phyloP scores from a whole-genome alignment of 2,797 vertebrate species.

The Phrynocephalus guinanensis region DNA sequence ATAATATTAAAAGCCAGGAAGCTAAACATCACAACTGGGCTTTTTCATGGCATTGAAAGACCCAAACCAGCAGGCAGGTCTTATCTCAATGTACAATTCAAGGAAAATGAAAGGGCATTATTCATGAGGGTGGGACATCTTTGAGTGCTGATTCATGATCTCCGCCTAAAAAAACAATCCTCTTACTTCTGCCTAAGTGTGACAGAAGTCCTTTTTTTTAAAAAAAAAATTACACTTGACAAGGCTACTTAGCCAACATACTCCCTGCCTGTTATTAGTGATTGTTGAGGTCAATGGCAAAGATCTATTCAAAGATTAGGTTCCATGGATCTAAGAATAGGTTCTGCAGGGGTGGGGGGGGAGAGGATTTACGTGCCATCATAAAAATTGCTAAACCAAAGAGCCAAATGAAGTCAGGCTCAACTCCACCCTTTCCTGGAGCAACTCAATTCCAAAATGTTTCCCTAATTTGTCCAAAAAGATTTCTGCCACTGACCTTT shows the following conservation, averaged over 20 bases:
- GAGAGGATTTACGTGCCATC: constrained; percentile 34
- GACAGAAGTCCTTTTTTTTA: constrained; percentile 19
- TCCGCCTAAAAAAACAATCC: constrained; percentile 66
- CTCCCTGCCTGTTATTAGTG: constrained; percentile 62
- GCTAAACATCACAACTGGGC: constrained; percentile 63
- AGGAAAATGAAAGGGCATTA: constrained; percentile 72
- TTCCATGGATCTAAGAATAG: constrained; percentile 60
- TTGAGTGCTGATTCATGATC: constrained; percentile 66
- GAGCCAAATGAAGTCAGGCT: constrained; percentile 42
- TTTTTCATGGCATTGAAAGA: constrained; percentile 56
- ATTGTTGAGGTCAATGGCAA: constrained; percentile 67
- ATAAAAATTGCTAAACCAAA: constrained; percentile 48
- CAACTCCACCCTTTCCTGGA: not conserved
- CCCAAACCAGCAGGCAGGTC: constrained; percentile 65
- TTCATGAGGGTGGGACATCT: constrained; percentile 72
- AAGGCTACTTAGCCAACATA: constrained; percentile 68
- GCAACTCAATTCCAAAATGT: constrained; percentile 41
- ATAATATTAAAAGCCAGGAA: constrained; percentile 67
- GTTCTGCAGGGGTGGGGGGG: constrained; percentile 11
- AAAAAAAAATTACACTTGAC: constrained; percentile 10
- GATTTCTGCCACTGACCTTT: constrained; percentile 19
- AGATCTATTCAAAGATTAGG: constrained; percentile 42
- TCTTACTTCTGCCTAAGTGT: constrained; percentile 62
- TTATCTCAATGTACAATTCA: constrained; percentile 70
- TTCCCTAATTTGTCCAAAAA: accelerated